Evolutionary conservation across 2,113 vertebrate genomes (phyloP), one percentile per base, ranked within the genome.

Genomic region (Tichodroma muraria): DNA sequence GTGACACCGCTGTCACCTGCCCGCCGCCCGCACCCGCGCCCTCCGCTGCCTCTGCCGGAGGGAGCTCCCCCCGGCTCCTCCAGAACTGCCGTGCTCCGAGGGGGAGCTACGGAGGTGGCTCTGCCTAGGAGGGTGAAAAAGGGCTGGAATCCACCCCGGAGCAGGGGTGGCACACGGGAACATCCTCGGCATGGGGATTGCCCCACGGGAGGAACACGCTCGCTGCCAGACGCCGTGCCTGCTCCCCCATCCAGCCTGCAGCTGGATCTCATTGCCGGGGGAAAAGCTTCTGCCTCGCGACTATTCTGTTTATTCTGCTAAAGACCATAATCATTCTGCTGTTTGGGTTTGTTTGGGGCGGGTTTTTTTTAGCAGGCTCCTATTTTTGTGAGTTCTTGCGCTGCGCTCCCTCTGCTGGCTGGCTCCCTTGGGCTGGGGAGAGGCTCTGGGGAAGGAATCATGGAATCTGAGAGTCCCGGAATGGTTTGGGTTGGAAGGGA

Each of bases 361-460:
- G 16, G 21, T 13, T 56, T 27, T 77, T 79, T 92, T 84, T 50
- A 88, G 77, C 73, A 56, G 60, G 63, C 78, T 90, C 73, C 28
- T 53, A 21, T 80, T 80, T 89, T 75, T 60, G 84, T 17, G 80
- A 65, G 94, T 10, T 49, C 80, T 24, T 42, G 88, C 37, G 77
- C 90, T 68, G 80, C 83, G 0, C 95, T 95, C 90, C 92, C 92
- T 92, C 96, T 95, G 88, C 95, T 94, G 96, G 93, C 72, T 84
- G 56, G 25, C 72, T 90, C 63, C 0, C 66, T 57, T 10, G 68
- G 82, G 71, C 68, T 83, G 59, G 54, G 79, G 49, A 60, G 35
- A 85, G 22, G 45, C 71, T 69, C 24, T 24, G 70, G 63, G 61
- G 22, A 50, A 49, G 35, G 35, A 56, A 49, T 33, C 42, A 0